Evolutionary conservation across 2,797 vertebrate species (phyloP), one percentile per base, ranked within the genome.

Genomic region (Coccyzus lansbergi): DNA sequence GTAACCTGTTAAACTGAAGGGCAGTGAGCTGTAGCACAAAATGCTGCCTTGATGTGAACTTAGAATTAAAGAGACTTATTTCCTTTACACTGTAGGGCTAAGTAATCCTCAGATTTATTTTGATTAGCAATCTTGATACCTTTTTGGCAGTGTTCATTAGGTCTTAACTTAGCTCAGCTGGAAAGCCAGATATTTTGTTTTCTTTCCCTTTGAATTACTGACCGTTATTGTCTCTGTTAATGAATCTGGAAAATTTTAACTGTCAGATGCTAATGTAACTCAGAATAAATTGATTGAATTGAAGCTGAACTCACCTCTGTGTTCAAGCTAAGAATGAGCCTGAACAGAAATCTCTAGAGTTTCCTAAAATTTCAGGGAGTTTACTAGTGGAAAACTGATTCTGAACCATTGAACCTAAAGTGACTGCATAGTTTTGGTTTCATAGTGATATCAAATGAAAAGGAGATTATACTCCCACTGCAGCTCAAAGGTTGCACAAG

Each of bases 141-240:
- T 96, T 96, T 92, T 94, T 95, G 96, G 90, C 96, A 96, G 90
- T 96, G 90, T 96, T 96, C 92, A 93, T 95, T 93, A 96, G 86
- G 82, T 72, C 59, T 82, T 90, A 86, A 88, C 60, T 86, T 46
- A 94, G 52, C 60, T 90, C 19, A 28, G 44, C 82, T 86, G 88
- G 77, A 95, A 96, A 94, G 52, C 16, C 92, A 96, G 88, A 92
- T 88, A 94, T 94, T 94, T 94, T 90, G 77, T 77, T 92, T 92
- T 94, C 74, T 94, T 31, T 44, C 38, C 21, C 74, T 96, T 90
- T 96, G 88, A 96, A 86, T 95, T 95, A 88, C 83, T 88, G 90
- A 79, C 83, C 60, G 9, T 82, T 94, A 92, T 93, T 95, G 91
- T 94, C 93, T 79, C 81, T 79, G 75, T 84, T 94, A 96, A 96